Percentiles rank a stretch among this genome's conserved stretches.
Conservation (phyloP, 2,888 invertebrate species). For the Melitaea athalia region DNA sequence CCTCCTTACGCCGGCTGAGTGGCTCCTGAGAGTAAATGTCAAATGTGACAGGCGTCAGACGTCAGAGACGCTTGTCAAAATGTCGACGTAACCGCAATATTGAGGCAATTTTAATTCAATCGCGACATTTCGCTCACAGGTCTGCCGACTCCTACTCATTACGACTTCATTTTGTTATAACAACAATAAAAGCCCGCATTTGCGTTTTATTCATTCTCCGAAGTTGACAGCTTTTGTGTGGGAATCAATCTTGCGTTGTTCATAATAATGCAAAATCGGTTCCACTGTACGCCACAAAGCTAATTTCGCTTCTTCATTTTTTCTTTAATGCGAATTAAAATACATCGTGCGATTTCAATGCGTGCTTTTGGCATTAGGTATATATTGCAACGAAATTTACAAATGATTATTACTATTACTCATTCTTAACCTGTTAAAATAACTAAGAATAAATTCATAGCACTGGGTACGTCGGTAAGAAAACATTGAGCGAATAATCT, state of each 20-base stretch:
- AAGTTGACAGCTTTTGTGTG: conserved; percentile 73
- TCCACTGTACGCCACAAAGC: conserved; percentile 70
- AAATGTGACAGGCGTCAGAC: conserved; percentile 54
- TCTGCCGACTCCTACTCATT: conserved; percentile 69
- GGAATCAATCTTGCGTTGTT: conserved; percentile 74
- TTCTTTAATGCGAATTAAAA: conserved; percentile 39
- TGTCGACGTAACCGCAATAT: conserved; percentile 70
- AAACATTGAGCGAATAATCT: neutral
- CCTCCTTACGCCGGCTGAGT: conserved; percentile 37
- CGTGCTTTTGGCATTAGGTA: conserved; percentile 38
- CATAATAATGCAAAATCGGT: conserved; percentile 76
- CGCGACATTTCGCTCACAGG: conserved; percentile 57
- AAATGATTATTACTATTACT: conserved; percentile 41
- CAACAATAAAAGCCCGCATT: conserved; percentile 65
- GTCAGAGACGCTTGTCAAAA: conserved; percentile 78
- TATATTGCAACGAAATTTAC: conserved; percentile 36
- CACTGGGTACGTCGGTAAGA: neutral
- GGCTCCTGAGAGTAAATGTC: conserved; percentile 38
- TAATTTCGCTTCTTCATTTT: conserved; percentile 68
- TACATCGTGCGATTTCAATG: conserved; percentile 32
- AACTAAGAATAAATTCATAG: neutral
- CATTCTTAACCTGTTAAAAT: conserved; percentile 36
- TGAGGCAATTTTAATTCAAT: conserved; percentile 78
- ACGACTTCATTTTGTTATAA: conserved; percentile 79
- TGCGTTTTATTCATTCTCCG: conserved; percentile 62